phyloP scores from a whole-genome alignment of 2,113 vertebrate species.

The Plestiodon gilberti region DNA sequence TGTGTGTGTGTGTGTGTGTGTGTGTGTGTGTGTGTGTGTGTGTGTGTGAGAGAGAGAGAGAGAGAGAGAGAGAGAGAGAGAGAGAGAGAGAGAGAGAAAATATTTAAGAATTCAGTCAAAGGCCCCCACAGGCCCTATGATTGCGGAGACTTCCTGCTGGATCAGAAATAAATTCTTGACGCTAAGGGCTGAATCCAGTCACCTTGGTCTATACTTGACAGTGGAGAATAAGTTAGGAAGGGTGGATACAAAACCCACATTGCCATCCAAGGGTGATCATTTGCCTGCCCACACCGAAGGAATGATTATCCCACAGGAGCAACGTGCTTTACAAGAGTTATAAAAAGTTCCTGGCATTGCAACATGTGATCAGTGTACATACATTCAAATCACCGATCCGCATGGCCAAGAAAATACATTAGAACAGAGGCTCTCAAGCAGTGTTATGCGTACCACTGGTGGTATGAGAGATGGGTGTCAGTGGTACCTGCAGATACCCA shows the following conservation, averaged over 20 bases:
- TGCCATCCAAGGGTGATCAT: slow-evolving; percentile 63
- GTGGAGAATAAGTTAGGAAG: rapidly evolving
- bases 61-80: too few species aligned
- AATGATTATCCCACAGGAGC: slow-evolving; percentile 70
- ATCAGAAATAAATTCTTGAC: too few species aligned
- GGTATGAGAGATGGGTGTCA: too few species aligned
- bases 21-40: too few species aligned
- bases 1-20: too few species aligned
- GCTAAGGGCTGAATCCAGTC: too few species aligned
- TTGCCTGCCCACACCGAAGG: slow-evolving; percentile 53
- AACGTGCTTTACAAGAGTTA: slow-evolving; percentile 76
- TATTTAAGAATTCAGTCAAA: slow-evolving; percentile 3
- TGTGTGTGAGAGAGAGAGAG: too few species aligned
- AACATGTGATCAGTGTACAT: slow-evolving; percentile 72
- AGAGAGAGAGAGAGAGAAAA: too few species aligned
- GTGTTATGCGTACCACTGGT: too few species aligned
- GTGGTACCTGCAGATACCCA: too few species aligned
- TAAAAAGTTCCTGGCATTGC: slow-evolving; percentile 83
- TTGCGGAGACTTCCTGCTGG: slow-evolving; percentile 22
- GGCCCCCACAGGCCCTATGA: not conserved
- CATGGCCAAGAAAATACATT: not conserved
- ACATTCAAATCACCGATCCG: slow-evolving; percentile 58
- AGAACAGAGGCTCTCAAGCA: too few species aligned
- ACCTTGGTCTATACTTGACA: not conserved
- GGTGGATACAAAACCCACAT: not conserved